A percentile compares a stretch with the other conserved stretches of the same genome.
Conservation (phyloP, 2,797 vertebrate genomes). For the Adrianichthys oophorus region DNA sequence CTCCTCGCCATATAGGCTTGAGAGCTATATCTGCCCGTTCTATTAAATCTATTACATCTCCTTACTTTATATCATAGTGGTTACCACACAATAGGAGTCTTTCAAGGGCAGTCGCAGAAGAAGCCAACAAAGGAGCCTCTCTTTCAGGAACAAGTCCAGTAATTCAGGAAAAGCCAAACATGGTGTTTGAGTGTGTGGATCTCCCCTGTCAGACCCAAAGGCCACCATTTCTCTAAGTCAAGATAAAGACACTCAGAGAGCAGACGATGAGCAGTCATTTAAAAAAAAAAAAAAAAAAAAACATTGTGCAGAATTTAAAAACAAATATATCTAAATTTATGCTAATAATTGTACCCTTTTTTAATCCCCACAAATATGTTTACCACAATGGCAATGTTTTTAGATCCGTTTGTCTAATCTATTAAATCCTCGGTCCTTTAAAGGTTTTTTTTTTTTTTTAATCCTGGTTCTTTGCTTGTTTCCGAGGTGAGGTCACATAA, state of each 20-base stretch:
- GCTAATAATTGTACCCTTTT: background rate
- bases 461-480: too few species aligned
- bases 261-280: slow-evolving; percentile 11
- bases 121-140: slow-evolving; percentile 73
- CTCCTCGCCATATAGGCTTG: slow-evolving; percentile 40
- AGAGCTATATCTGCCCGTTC: slow-evolving; percentile 63
- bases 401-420: slow-evolving; percentile 1
- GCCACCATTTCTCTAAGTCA: slow-evolving; percentile 46
- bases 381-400: background rate
- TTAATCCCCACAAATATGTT: background rate
- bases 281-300: slow-evolving; percentile 4
- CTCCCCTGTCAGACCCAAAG: slow-evolving; percentile 40
- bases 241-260: slow-evolving; percentile 22
- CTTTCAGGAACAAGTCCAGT: slow-evolving; percentile 68
- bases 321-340: background rate
- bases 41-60: slow-evolving; percentile 79
- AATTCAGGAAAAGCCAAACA: slow-evolving; percentile 72
- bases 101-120: slow-evolving; percentile 72
- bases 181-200: slow-evolving; percentile 34
- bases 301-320: slow-evolving; percentile 2
- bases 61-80: slow-evolving; percentile 76
- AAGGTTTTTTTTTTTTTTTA: too few species aligned
- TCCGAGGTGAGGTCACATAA: too few species aligned
- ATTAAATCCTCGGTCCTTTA: background rate
- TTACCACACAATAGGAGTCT: slow-evolving; percentile 72